phyloP scores from a whole-genome alignment of 2,888 invertebrate species.

The Drosophila buzzatii region DNA sequence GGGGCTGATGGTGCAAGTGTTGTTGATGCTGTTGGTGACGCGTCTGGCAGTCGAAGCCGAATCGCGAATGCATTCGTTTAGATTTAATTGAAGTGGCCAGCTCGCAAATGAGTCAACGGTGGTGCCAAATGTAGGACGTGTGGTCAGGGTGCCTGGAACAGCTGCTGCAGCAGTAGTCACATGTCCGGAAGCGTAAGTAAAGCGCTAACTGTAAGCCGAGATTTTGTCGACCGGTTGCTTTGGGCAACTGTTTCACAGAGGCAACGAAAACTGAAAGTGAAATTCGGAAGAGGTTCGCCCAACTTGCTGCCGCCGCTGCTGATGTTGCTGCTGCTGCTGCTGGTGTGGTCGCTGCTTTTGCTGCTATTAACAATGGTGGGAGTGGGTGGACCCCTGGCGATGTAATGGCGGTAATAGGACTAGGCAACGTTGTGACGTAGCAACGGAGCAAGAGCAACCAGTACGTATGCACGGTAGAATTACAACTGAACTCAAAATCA shows the following conservation, averaged over 20 bases:
- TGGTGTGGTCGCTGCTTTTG: constrained; percentile 22
- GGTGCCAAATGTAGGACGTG: constrained; percentile 8
- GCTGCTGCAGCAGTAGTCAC: constrained; percentile 42
- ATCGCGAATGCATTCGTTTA: constrained; percentile 83
- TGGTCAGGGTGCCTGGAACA: constrained; percentile 9
- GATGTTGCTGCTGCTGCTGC: constrained; percentile 10
- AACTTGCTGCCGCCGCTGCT: constrained; percentile 26
- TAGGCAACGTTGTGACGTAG: constrained; percentile 79
- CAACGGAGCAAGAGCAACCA: constrained; percentile 84
- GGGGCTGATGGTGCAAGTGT: constrained; percentile 60
- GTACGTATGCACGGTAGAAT: constrained; percentile 85
- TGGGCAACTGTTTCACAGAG: constrained; percentile 61
- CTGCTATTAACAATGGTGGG: constrained; percentile 9
- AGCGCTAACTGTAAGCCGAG: constrained; percentile 49
- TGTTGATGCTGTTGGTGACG: constrained; percentile 70
- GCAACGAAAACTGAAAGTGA: constrained; percentile 79
- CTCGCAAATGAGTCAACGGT: constrained; percentile 37
- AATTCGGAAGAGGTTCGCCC: constrained; percentile 51
- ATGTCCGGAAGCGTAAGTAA: constrained; percentile 41
- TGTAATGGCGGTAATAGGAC: constrained; percentile 33
- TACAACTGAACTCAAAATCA: constrained; percentile 86
- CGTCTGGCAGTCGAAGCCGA: constrained; percentile 78
- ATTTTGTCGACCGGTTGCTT: constrained; percentile 66
- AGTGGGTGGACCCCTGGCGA: constrained; percentile 26
- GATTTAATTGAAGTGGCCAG: constrained; percentile 45